These are phyloP conservation scores for Nyctibius bracteatus DNA, from an alignment of 2,113 vertebrate genomes.

Conservation along the genomic window DNA sequence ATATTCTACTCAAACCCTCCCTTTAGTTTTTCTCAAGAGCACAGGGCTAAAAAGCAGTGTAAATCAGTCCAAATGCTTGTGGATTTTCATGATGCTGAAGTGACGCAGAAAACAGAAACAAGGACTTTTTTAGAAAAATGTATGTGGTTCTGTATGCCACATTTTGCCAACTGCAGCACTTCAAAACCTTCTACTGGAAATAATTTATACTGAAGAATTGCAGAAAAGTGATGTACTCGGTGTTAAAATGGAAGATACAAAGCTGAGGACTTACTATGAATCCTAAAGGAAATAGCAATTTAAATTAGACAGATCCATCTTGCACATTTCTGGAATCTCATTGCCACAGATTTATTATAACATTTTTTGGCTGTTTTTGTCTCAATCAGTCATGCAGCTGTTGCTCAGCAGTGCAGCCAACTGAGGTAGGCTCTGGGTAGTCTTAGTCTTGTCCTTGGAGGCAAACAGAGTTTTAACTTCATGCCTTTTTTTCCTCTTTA, in stretches of 20 bases:
- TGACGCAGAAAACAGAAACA: not conserved
- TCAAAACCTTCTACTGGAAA: not conserved
- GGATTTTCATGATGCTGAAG: not conserved
- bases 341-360: constrained; percentile 1
- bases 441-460: constrained; percentile 3
- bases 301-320: not conserved
- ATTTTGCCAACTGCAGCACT: not conserved
- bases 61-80: not conserved
- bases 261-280: not conserved
- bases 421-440: not conserved
- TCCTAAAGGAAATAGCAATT: not conserved
- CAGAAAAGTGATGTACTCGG: not conserved
- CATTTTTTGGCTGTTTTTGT: constrained; percentile 6
- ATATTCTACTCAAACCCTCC: not conserved
- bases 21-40: not conserved
- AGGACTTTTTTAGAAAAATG: not conserved
- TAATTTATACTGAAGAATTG: not conserved
- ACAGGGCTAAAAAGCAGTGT: not conserved
- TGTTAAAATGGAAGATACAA: not conserved
- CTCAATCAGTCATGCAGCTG: not conserved
- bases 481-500: not conserved
- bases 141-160: not conserved
- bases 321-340: constrained; percentile 26
- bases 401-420: constrained; percentile 23
- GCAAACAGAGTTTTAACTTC: not conserved